phyloP scores from a whole-genome alignment of 2,113 vertebrate species.

The Myotis davidii region DNA sequence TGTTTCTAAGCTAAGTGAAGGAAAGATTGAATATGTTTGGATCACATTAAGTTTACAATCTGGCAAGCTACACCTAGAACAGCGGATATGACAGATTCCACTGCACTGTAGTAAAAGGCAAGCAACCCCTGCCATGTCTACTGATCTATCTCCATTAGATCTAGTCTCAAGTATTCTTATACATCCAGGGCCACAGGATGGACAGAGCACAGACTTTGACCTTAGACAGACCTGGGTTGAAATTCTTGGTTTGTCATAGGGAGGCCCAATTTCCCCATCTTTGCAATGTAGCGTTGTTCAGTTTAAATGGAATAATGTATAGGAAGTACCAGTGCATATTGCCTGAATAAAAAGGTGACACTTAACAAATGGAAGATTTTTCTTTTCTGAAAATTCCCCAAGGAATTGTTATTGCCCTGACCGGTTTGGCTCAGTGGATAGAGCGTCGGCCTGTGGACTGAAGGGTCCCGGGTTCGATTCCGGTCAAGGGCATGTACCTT shows the following conservation, averaged over 20 bases:
- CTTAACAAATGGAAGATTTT: background rate
- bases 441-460: no score
- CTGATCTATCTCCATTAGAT: background rate
- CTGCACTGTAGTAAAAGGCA: background rate
- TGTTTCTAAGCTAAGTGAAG: background rate
- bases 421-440: no score
- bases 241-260: background rate
- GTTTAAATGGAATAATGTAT: background rate
- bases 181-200: background rate
- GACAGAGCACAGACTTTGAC: background rate
- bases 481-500: no score
- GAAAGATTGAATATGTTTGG: background rate
- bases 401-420: background rate
- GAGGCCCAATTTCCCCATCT: background rate
- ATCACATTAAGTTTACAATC: background rate
- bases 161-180: background rate
- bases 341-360: background rate
- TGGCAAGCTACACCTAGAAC: background rate
- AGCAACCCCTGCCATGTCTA: background rate
- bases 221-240: background rate
- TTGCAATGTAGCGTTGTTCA: background rate
- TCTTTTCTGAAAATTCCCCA: background rate
- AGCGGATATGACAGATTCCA: background rate
- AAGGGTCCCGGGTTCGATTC: no score
- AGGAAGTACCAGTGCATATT: background rate